Percentiles rank a stretch among this genome's conserved stretches.
phyloP scores from a whole-genome alignment of 2,888 invertebrate genomes.

The Cancer borealis region DNA sequence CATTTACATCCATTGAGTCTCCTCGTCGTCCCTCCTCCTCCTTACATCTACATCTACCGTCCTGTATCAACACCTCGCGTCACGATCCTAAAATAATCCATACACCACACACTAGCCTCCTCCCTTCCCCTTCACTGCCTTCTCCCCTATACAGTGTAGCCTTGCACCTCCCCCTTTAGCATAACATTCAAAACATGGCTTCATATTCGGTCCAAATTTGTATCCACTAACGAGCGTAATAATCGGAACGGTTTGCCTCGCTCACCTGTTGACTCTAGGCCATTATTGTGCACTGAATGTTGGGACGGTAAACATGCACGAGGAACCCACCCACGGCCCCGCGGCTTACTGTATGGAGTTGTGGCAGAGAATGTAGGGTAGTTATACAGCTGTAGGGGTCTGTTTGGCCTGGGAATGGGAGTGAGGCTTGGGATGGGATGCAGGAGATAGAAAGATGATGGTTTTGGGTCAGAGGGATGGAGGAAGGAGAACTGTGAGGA shows the following conservation, averaged over 20 bases:
- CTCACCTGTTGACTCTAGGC: slow-evolving; percentile 49
- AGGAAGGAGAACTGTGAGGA: not conserved
- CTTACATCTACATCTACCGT: not conserved
- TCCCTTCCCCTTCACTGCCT: not conserved
- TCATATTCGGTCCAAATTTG: slow-evolving; percentile 54
- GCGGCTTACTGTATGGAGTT: not conserved
- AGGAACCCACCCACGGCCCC: not conserved
- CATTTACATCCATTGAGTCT: too few species aligned
- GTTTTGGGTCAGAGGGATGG: not conserved
- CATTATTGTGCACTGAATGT: slow-evolving; percentile 52
- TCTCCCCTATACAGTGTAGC: not conserved
- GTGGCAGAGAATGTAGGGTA: not conserved
- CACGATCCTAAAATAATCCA: not conserved
- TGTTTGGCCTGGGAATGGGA: not conserved
- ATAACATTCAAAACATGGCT: slow-evolving; percentile 45
- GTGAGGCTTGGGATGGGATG: not conserved
- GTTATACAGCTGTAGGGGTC: not conserved
- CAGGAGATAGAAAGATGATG: not conserved
- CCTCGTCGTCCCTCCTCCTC: too few species aligned
- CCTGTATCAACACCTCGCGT: too few species aligned
- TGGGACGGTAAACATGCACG: slow-evolving; percentile 40
- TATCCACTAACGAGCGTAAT: slow-evolving; percentile 49
- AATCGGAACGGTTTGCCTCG: slow-evolving; percentile 31
- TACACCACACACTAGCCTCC: not conserved
- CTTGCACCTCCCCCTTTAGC: not conserved